phyloP scores from a whole-genome alignment of 2,888 invertebrate species.

The Pollenia griseotomentosa region DNA sequence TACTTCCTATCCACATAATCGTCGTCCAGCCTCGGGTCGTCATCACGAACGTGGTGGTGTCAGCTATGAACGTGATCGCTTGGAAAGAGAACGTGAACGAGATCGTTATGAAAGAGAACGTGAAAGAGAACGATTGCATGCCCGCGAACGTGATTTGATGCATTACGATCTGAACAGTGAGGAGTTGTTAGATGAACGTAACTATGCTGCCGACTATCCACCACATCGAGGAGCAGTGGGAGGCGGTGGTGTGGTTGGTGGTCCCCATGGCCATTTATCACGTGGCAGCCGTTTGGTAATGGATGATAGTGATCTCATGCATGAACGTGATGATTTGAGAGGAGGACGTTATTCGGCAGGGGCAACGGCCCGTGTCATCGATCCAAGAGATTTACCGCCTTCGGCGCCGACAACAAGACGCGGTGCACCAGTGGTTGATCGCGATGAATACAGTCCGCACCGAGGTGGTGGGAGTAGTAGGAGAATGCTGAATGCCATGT shows the following conservation, averaged over 20 bases:
- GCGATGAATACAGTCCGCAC: slow-evolving; percentile 85
- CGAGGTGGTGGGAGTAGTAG: slow-evolving; percentile 85
- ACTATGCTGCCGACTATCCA: slow-evolving; percentile 81
- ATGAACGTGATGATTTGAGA: slow-evolving; percentile 82
- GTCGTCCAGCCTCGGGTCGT: slow-evolving; percentile 81
- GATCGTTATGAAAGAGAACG: slow-evolving; percentile 78
- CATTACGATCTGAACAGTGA: slow-evolving; percentile 84
- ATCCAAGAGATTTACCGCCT: slow-evolving; percentile 81
- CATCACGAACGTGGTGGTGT: slow-evolving; percentile 80
- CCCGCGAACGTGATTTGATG: slow-evolving; percentile 84
- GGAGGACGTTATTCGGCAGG: slow-evolving; percentile 61
- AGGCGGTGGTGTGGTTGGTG: slow-evolving; percentile 74
- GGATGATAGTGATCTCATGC: slow-evolving; percentile 82
- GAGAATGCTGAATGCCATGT: slow-evolving; percentile 85
- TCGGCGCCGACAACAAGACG: slow-evolving; percentile 79
- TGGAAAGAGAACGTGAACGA: slow-evolving; percentile 79
- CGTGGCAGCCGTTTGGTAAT: slow-evolving; percentile 79
- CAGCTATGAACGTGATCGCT: slow-evolving; percentile 77
- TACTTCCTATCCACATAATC: slow-evolving; percentile 84
- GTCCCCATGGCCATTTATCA: slow-evolving; percentile 70
- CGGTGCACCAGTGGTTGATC: slow-evolving; percentile 83
- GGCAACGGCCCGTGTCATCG: slow-evolving; percentile 76
- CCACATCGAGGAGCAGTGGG: slow-evolving; percentile 78
- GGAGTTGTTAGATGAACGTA: slow-evolving; percentile 83
- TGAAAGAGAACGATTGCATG: slow-evolving; percentile 82